A percentile compares a stretch with the other conserved stretches of the same genome.
Evolutionary conservation across 2,797 vertebrate genomes (phyloP).

Genomic region (Intellagama lesueurii): DNA sequence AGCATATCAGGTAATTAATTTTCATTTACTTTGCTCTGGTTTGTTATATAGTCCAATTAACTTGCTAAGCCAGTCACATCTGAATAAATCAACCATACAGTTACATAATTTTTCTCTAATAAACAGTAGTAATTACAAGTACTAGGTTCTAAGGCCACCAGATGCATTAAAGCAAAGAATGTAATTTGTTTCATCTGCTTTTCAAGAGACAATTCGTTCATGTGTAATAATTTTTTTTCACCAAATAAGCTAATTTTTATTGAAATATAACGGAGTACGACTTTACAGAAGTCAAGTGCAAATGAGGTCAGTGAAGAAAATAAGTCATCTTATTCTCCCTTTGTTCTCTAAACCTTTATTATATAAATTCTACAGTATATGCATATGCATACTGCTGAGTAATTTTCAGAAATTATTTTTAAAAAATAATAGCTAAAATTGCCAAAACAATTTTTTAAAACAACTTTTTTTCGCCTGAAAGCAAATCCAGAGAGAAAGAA

Average conservation of each 20-base stretch:
- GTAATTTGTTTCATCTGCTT: slow-evolving; percentile 80
- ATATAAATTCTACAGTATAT: not conserved
- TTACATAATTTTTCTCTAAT: slow-evolving; percentile 80
- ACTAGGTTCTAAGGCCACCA: slow-evolving; percentile 77
- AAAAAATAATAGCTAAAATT: not conserved
- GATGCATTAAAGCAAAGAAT: slow-evolving; percentile 78
- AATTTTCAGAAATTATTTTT: not conserved
- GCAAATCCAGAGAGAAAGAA: not conserved
- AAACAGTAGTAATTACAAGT: slow-evolving; percentile 78
- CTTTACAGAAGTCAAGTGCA: slow-evolving; percentile 34
- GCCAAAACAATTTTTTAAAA: not conserved
- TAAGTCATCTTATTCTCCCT: slow-evolving; percentile 27
- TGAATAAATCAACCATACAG: slow-evolving; percentile 79
- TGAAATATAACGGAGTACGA: slow-evolving; percentile 64
- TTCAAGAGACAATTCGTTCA: slow-evolving; percentile 74
- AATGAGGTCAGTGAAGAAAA: slow-evolving; percentile 11
- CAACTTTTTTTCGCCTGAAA: not conserved
- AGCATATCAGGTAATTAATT: slow-evolving; percentile 71
- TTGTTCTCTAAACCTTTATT: slow-evolving; percentile 40
- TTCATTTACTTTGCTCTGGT: slow-evolving; percentile 57
- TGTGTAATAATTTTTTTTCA: slow-evolving; percentile 73
- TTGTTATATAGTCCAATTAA: slow-evolving; percentile 77
- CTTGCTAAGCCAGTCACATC: slow-evolving; percentile 76
- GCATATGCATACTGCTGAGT: too few species aligned
- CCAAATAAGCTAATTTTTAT: slow-evolving; percentile 74